Evolutionary conservation across 2,888 invertebrate genomes (phyloP).

Genomic region (Nomada goodeniana): DNA sequence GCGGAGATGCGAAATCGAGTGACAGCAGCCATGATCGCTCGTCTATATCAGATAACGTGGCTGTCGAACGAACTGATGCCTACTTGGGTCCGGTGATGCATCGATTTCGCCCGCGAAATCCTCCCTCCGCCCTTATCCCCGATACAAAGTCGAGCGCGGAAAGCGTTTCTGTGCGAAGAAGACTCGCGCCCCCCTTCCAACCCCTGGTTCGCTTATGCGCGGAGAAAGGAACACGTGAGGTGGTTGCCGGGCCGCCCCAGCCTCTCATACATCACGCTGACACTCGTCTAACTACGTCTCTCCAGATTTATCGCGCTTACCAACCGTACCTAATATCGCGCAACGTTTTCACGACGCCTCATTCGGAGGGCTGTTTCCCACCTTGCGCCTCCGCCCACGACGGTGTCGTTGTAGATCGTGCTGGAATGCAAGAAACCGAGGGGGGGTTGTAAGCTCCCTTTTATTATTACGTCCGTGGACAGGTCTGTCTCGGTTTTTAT

Average conservation of each 20-base stretch:
- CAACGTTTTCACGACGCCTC: conserved; percentile 67
- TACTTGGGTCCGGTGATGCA: conserved; percentile 67
- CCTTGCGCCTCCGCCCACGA: conserved; percentile 33
- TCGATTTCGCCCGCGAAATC: conserved; percentile 72
- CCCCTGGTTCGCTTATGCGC: conserved; percentile 47
- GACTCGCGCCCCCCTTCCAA: conserved; percentile 4
- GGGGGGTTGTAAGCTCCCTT: conserved; percentile 61
- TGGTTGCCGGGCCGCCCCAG: conserved; percentile 58
- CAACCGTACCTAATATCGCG: conserved; percentile 77
- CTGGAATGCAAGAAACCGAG: conserved; percentile 57
- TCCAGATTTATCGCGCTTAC: conserved; percentile 81
- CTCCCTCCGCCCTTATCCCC: conserved; percentile 61
- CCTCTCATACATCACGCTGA: conserved; percentile 80
- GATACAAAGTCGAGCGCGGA: conserved; percentile 47
- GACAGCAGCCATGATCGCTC: conserved; percentile 65
- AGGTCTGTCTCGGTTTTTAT: not conserved
- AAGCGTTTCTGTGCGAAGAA: conserved; percentile 45
- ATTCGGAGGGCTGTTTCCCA: conserved; percentile 57
- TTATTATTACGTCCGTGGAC: conserved; percentile 44
- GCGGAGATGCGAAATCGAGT: conserved; percentile 17
- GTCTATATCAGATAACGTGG: conserved; percentile 74
- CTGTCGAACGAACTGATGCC: conserved; percentile 66
- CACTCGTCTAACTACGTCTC: conserved; percentile 79
- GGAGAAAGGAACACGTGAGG: conserved; percentile 59
- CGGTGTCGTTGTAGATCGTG: conserved; percentile 60